Conservation (phyloP, 2,797 vertebrate species). For the Pseudopleuronectes americanus region DNA sequence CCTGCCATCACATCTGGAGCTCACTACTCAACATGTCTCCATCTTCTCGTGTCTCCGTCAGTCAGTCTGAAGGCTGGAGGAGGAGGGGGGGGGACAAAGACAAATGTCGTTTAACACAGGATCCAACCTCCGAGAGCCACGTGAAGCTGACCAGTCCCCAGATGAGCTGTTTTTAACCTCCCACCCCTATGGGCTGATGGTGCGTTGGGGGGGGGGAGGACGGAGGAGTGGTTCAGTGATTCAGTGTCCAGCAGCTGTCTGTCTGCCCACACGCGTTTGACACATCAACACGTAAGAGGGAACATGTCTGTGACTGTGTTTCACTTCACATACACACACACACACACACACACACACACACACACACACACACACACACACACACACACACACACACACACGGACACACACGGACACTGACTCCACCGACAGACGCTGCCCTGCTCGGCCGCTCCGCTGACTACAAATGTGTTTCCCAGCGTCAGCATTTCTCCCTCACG, state of each 20-base stretch:
- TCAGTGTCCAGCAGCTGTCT: too few relatives aligned
- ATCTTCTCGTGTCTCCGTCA: constrained; percentile 12
- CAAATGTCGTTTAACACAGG: not conserved
- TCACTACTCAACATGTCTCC: constrained; percentile 11
- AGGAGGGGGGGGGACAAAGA: constrained; percentile 8
- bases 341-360: too few relatives aligned
- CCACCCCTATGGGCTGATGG: constrained; percentile 6
- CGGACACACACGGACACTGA: too few relatives aligned
- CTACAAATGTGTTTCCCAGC: constrained; percentile 29
- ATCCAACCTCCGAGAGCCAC: too few relatives aligned
- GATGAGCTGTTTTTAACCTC: not conserved
- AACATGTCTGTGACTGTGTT: not conserved
- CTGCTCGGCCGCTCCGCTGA: constrained; percentile 16
- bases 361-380: too few relatives aligned
- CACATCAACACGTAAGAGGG: constrained; percentile 60
- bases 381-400: too few relatives aligned
- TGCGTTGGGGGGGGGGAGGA: too few relatives aligned
- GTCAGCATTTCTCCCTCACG: constrained; percentile 40
- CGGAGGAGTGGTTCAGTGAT: too few relatives aligned
- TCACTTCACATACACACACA: not conserved
- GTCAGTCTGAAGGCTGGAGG: constrained; percentile 5
- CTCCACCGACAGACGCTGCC: too few relatives aligned
- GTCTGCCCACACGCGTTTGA: constrained; percentile 63
- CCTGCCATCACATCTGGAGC: constrained; percentile 52
- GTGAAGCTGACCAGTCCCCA: not conserved